Conservation (phyloP, 2,797 vertebrate genomes). For the Acipenser oxyrinchus region DNA sequence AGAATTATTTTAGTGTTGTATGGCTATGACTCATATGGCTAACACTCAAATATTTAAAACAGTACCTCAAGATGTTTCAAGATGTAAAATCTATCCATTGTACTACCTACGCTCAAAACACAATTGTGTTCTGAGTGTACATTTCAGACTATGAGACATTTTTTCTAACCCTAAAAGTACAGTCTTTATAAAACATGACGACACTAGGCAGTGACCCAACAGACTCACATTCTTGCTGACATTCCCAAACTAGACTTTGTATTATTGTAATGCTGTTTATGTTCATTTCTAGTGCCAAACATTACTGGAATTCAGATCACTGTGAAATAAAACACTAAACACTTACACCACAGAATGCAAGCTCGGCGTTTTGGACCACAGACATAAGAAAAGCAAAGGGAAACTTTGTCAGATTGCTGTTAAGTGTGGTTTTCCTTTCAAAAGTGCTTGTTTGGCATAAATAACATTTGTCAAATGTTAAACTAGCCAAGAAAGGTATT, state of each 20-base stretch:
- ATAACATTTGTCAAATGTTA: conserved; percentile 23
- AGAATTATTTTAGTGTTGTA: too few species aligned
- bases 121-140: too few species aligned
- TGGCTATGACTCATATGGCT: too few species aligned
- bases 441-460: conserved; percentile 20
- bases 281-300: conserved; percentile 26
- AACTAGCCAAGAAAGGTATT: conserved; percentile 10
- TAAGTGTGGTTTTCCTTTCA: conserved; percentile 24
- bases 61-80: too few species aligned
- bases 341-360: conserved; percentile 16
- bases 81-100: too few species aligned
- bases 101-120: too few species aligned
- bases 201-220: conserved; percentile 21
- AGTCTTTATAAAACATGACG: conserved; percentile 25
- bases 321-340: conserved; percentile 26
- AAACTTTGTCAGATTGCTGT: conserved; percentile 19
- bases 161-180: conserved; percentile 18
- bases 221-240: conserved; percentile 36
- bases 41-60: too few species aligned
- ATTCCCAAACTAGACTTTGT: conserved; percentile 33
- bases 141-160: too few species aligned
- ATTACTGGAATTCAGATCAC: conserved; percentile 30
- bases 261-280: conserved; percentile 30
- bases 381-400: not conserved
- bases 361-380: not conserved